Base-by-base conservation (phyloP, 2,888 invertebrate species). In the Ophion ventricosus region DNA sequence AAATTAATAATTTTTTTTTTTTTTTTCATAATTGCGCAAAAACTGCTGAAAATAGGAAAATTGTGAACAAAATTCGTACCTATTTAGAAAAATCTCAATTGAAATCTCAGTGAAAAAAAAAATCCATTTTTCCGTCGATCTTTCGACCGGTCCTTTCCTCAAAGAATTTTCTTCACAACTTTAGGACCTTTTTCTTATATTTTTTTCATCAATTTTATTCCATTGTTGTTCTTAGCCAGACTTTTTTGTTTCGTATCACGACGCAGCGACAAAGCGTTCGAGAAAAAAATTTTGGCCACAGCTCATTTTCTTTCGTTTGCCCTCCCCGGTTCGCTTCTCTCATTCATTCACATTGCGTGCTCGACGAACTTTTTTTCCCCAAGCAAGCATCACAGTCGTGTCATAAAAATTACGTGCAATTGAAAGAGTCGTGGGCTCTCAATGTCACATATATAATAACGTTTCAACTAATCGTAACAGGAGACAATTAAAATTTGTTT, bases 311-410 rank as follows among this genome's bases (percentile, higher is more conserved):
- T 1, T n/a, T n/a, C n/a, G 23, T 25, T 74, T 11, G 14, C 17
- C 26, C 23, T 49, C 61, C 17, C 40, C 43, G n/a, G n/a, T n/a
- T 70, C 17, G 43, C 57, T 57, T 72, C 56, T 14, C 20, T 57
- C 66, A 72, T 78, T 23, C 75, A 69, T 61, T 54, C 83, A 79
- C 78, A 69, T 61, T 11, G 23, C 78, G 83, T 69, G 80, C 78
- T 85, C 66, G 84, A 82, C 49, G 49, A 49, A 17, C 17, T 4
- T 83, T 56, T 4, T 83, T 56, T 66, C 66, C 75, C 78, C 82
- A 61, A 81, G 76, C 81, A 82, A 83, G 80, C 85, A 85, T 87
- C 85, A 87, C 87, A 87, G 86, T 83, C 83, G 82, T 80, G 64
- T 81, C 82, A 80, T 85, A 82, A 59, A 82, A 86, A 75, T 85